Evolutionary conservation across 1,140 invertebrate genomes (phyloP).

Genomic region (Habropoda laboriosa): DNA sequence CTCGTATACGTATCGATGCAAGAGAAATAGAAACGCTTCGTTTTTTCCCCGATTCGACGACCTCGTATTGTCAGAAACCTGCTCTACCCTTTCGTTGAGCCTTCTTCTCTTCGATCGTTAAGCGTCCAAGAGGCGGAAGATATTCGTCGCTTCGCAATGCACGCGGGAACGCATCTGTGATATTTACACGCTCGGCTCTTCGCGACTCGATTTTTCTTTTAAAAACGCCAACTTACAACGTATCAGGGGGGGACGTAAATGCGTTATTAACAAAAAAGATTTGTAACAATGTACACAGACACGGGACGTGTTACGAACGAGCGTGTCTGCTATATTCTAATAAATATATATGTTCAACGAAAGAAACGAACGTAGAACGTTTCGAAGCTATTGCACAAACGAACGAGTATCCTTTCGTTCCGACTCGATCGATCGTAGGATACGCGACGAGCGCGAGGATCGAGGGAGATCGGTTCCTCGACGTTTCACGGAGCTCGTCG

Average conservation of each 20-base stretch:
- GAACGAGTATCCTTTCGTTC: constrained; percentile 49
- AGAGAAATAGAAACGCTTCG: not conserved
- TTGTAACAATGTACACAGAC: constrained; percentile 47
- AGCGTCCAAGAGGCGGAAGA: constrained; percentile 18
- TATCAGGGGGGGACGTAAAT: constrained; percentile 9
- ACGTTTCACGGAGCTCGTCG: constrained; percentile 25
- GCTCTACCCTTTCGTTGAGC: not conserved
- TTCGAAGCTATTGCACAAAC: constrained; percentile 61
- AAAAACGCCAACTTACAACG: constrained; percentile 36
- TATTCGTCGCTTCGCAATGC: constrained; percentile 20
- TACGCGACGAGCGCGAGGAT: constrained; percentile 16
- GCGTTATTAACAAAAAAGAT: constrained; percentile 40
- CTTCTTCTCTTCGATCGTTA: not conserved
- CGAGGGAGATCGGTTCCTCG: constrained; percentile 2
- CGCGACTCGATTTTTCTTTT: constrained; percentile 19
- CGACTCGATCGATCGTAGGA: constrained; percentile 10
- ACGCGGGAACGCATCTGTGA: not conserved
- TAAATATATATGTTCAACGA: constrained; percentile 23
- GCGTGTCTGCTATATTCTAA: constrained; percentile 26
- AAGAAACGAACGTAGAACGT: constrained; percentile 47
- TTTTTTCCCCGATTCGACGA: not conserved
- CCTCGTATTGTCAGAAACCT: constrained; percentile 4
- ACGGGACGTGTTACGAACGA: constrained; percentile 10
- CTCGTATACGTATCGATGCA: constrained; percentile 43
- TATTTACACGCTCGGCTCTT: constrained; percentile 53